These are phyloP conservation scores for Uromys caudimaculatus DNA, from an alignment of 2,797 vertebrate species.

Conservation along the genomic window DNA sequence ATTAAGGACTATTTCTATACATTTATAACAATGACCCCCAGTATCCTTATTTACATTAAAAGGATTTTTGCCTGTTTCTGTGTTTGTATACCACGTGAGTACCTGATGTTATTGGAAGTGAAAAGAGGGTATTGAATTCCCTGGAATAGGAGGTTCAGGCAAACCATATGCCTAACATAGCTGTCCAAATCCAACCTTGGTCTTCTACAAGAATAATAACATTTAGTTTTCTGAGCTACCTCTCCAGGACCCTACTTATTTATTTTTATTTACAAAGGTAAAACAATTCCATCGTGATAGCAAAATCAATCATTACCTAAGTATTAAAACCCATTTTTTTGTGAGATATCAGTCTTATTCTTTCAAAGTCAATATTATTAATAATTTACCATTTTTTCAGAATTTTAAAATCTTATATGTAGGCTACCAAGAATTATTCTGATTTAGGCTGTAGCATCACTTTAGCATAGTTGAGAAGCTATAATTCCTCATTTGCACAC, in stretches of 20 bases:
- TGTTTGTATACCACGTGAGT: background rate
- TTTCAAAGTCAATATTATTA: background rate
- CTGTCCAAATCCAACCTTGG: background rate
- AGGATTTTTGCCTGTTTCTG: background rate
- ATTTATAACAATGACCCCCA: background rate
- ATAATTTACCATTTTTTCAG: conserved; percentile 41
- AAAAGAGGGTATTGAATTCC: background rate
- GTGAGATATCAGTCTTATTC: background rate
- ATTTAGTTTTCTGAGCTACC: background rate
- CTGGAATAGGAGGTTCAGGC: background rate
- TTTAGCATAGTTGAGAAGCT: background rate
- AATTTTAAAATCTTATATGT: background rate
- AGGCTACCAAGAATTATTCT: background rate
- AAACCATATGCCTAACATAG: background rate
- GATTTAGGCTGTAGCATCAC: background rate
- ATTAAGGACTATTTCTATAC: background rate
- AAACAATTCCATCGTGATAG: background rate
- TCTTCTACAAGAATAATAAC: background rate
- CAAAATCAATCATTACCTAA: background rate
- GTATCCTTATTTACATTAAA: conserved; percentile 4
- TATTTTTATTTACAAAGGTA: conserved; percentile 42
- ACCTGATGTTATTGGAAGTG: background rate
- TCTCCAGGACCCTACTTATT: background rate
- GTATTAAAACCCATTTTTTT: background rate
- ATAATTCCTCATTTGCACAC: background rate